Evolutionary conservation across 2,113 vertebrate genomes (phyloP).

Genomic region (Ictidomys tridecemlineatus): DNA sequence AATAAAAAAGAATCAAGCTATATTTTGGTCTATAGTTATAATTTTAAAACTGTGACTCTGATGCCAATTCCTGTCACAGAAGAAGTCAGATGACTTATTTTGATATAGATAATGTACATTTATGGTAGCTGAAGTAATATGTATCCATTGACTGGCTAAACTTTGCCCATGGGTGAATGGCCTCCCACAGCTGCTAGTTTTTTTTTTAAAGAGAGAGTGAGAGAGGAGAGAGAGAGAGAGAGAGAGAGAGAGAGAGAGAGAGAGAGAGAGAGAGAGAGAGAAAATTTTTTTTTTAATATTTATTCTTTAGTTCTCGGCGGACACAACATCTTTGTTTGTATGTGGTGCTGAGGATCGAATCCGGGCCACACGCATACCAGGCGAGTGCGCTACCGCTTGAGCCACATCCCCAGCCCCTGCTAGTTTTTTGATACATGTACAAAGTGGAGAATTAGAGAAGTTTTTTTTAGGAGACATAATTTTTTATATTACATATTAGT

Average conservation of each 20-base stretch:
- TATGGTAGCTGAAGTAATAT: background rate
- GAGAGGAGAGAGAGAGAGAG: too few species aligned
- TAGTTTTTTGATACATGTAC: background rate
- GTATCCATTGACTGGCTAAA: background rate
- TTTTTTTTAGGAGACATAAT: background rate
- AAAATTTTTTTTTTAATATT: too few species aligned
- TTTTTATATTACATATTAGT: background rate
- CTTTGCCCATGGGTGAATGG: background rate
- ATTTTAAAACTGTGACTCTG: background rate
- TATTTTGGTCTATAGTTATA: background rate
- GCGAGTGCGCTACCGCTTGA: too few species aligned
- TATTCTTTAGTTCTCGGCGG: too few species aligned
- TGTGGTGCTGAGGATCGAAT: too few species aligned
- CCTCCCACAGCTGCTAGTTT: background rate
- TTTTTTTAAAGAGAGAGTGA: too few species aligned
- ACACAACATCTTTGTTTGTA: too few species aligned
- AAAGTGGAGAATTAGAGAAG: background rate
- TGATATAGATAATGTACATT: accelerated
- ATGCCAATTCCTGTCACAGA: background rate
- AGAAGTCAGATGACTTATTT: background rate
- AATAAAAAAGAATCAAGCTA: too few species aligned
- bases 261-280: too few species aligned
- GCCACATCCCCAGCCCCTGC: too few species aligned
- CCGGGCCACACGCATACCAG: too few species aligned
- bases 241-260: too few species aligned